Base-by-base conservation (phyloP, 2,797 vertebrate genomes). In the Clarias platycephalus region DNA sequence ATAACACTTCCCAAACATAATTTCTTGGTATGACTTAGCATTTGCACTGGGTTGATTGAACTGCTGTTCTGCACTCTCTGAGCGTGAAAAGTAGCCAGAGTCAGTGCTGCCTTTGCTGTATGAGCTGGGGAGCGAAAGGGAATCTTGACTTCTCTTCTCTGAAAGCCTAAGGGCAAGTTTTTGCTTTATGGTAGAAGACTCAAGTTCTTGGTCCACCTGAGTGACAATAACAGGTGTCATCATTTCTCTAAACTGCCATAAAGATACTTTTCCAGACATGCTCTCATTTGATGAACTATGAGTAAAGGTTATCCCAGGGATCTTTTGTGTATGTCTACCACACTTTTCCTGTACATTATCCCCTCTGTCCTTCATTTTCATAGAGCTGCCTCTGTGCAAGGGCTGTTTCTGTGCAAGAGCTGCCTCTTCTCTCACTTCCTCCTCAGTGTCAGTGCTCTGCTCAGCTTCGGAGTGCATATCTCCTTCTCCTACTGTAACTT, bases 61-160 rank as follows among this genome's bases (percentile, higher is more conserved):
- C 87, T 99, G 98, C 90, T 99, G 98, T 91, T 99, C 98, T 0
- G 98, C 95, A 2, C 98, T 99, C 92, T 99, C 98, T 5, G 98
- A 99, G 82, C 98, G 96, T 0, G 98, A 99, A 92, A 99, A 99
- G 91, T 99, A 99, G 79, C 98, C 98, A 0, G 98, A 99, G 89
- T 99, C 98, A 15, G 98, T 99, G 94, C 98, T 99, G 90, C 98
- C 97, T 94, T 99, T 99, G 92, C 98, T 99, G 79, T 97, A 97
- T 49, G 98, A 98, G 93, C 98, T 99, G 67, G 99, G 94, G 60
- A 99, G 97, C 89, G 98, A 98, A 91, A 99, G 94, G 6, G 97
- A 97, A 93, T 99, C 98, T 80, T 98, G 96, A 90, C 96, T 98
- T 91, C 96, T 96, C 90, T 99, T 99, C 93, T 99, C 98, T 68